Conservation (phyloP, 2,888 invertebrate genomes). For the Melanargia galathea region DNA sequence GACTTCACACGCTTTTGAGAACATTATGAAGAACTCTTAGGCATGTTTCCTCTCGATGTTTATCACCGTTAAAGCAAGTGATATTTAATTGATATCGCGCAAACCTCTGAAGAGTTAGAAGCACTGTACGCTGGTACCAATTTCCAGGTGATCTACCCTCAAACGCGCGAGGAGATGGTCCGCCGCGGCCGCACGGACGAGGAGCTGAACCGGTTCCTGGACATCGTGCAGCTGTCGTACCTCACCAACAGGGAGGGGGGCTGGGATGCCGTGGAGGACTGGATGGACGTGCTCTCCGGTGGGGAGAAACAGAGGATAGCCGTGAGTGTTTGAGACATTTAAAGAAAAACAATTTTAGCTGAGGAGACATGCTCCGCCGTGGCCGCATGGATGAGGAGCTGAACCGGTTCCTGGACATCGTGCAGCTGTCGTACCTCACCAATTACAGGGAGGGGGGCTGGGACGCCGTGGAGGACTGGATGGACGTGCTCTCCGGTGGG, state of each 20-base stretch:
- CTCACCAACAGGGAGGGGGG: slow-evolving; percentile 92
- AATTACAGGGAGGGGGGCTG: slow-evolving; percentile 93
- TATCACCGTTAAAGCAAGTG: too few species aligned
- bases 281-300: slow-evolving; percentile 99
- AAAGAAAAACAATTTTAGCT: too few species aligned
- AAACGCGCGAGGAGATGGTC: slow-evolving; percentile 92
- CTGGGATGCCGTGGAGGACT: slow-evolving; percentile 96
- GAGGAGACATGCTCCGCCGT: slow-evolving; percentile 90
- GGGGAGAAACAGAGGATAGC: slow-evolving; percentile 99
- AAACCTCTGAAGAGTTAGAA: too few species aligned
- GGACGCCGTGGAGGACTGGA: slow-evolving; percentile 98
- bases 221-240: slow-evolving; percentile 92
- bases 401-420: slow-evolving; percentile 87
- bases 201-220: slow-evolving; percentile 88
- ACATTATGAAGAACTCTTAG: too few species aligned
- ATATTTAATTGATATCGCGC: too few species aligned
- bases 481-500: slow-evolving; percentile 98
- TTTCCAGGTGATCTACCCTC: slow-evolving; percentile 94
- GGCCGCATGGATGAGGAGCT: slow-evolving; percentile 91
- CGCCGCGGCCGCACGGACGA: slow-evolving; percentile 89
- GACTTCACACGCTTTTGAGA: too few species aligned
- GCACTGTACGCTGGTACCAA: too few species aligned
- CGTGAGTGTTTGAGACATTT: too few species aligned
- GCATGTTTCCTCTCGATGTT: too few species aligned
- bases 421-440: slow-evolving; percentile 92